Percentiles rank a stretch among this genome's conserved stretches.
Conservation (phyloP, 2,888 invertebrate species). For the Lasioglossum leucozonium region DNA sequence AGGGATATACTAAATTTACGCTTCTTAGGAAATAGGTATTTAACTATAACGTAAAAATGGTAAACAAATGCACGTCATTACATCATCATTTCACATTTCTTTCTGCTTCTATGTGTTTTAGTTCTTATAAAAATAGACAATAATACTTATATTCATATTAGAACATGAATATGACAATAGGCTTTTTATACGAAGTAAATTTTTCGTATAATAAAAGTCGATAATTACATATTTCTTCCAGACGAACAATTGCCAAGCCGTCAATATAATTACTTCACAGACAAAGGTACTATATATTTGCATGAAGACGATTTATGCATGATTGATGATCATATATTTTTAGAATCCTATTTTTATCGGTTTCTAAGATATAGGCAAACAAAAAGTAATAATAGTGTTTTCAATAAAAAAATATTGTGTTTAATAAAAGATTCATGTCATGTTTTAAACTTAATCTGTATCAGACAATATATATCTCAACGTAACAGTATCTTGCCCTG, state of each 20-base stretch:
- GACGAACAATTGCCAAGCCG: conserved; percentile 84
- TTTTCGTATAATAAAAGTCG: conserved; percentile 30
- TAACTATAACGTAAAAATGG: neutral
- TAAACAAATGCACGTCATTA: conserved; percentile 14
- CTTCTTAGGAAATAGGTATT: conserved; percentile 10
- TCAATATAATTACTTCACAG: conserved; percentile 85
- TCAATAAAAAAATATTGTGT: neutral
- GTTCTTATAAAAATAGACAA: conserved; percentile 1
- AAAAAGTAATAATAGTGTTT: conserved; percentile 29
- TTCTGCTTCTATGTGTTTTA: neutral
- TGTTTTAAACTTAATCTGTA: conserved; percentile 4
- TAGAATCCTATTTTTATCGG: conserved; percentile 21
- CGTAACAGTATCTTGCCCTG: neutral
- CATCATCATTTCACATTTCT: neutral
- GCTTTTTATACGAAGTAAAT: neutral
- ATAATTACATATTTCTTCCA: conserved; percentile 81
- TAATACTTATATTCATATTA: neutral
- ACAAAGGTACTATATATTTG: conserved; percentile 85
- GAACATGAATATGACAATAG: conserved; percentile 7
- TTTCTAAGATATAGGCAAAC: conserved; percentile 11
- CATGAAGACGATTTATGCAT: conserved; percentile 70
- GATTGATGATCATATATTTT: conserved; percentile 53
- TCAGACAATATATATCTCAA: conserved; percentile 3
- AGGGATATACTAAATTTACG: neutral
- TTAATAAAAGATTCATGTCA: conserved; percentile 22